Percentiles rank a stretch among this genome's conserved stretches.
Evolutionary conservation across 37 sponge, comb jelly and placozoan genomes (phyloP).

Genomic region (Oscarella lobularis): DNA sequence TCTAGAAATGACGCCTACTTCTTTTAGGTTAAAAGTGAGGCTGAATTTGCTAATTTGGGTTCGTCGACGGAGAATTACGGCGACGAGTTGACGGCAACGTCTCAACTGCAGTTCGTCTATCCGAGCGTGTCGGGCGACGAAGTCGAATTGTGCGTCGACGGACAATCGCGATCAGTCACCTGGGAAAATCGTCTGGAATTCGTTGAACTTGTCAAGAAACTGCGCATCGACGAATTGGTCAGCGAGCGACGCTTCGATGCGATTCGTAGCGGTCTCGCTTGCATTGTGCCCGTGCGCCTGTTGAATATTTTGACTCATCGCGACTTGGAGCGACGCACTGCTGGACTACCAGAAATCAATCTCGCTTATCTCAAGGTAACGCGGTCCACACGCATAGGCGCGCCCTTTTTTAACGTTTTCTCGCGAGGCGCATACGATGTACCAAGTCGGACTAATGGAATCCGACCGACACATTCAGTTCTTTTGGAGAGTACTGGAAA

Average conservation of each 20-base stretch:
- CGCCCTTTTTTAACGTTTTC: not conserved
- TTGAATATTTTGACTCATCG: constrained; percentile 47
- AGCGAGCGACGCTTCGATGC: constrained; percentile 30
- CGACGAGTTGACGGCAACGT: not conserved
- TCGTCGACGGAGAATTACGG: not conserved
- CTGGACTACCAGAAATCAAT: constrained; percentile 70
- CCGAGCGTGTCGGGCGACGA: constrained; percentile 13
- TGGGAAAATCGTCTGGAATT: constrained; percentile 48
- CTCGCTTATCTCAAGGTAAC: constrained; percentile 71
- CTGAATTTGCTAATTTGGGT: not conserved
- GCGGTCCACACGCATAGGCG: not conserved
- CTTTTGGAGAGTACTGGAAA: constrained; percentile 88
- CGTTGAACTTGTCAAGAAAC: constrained; percentile 32
- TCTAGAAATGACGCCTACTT: not conserved
- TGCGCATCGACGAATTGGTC: constrained; percentile 41
- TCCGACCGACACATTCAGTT: constrained; percentile 82
- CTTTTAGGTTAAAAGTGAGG: not conserved
- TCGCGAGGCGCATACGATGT: constrained; percentile 73
- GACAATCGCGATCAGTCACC: constrained; percentile 37
- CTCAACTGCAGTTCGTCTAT: constrained; percentile 21
- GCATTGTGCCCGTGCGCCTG: constrained; percentile 72
- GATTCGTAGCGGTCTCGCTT: constrained; percentile 70
- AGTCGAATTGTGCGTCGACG: constrained; percentile 33
- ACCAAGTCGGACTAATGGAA: constrained; percentile 80
- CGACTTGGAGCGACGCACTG: constrained; percentile 73